A percentile compares a stretch with the other conserved stretches of the same genome.
Evolutionary conservation across 2,888 invertebrate species (phyloP).

Genomic region (Cheilosia soror): DNA sequence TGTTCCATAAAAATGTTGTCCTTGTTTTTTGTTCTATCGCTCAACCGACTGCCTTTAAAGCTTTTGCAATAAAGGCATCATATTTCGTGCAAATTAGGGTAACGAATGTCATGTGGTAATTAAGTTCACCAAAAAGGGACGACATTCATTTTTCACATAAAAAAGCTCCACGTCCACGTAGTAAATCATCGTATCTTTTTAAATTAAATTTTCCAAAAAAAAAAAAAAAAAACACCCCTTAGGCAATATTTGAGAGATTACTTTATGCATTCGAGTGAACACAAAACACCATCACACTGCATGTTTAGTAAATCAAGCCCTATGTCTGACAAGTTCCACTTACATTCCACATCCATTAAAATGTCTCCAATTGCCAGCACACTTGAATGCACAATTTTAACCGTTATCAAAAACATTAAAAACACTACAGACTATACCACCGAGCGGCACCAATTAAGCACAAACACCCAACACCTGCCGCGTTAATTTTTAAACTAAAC

Average conservation of each 20-base stretch:
- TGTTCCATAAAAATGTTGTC: no score
- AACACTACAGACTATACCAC: not conserved
- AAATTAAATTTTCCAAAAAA: not conserved
- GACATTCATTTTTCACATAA: conserved; percentile 21
- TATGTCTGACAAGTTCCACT: not conserved
- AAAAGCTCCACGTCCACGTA: conserved; percentile 34
- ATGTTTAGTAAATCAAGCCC: not conserved
- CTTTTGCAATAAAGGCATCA: not conserved
- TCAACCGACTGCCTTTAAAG: no score
- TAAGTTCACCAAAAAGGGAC: conserved; percentile 5
- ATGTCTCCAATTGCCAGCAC: not conserved
- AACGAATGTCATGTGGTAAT: conserved; percentile 30
- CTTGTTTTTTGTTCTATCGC: no score
- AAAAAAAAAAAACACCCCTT: conserved; percentile 1
- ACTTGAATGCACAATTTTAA: conserved; percentile 4
- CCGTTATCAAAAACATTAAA: conserved; percentile 11
- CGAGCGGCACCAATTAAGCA: not conserved
- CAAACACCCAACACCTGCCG: conserved; percentile 57
- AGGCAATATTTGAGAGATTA: no score
- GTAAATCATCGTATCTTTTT: conserved; percentile 39
- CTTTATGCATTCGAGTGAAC: no score
- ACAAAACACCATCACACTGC: no score
- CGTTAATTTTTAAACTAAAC: conserved; percentile 66
- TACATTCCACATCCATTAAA: conserved; percentile 31
- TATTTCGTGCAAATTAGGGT: not conserved